A percentile compares a stretch with the other conserved stretches of the same genome.
phyloP scores from a whole-genome alignment of 1,140 invertebrate species.

The Subanguina moxae region DNA sequence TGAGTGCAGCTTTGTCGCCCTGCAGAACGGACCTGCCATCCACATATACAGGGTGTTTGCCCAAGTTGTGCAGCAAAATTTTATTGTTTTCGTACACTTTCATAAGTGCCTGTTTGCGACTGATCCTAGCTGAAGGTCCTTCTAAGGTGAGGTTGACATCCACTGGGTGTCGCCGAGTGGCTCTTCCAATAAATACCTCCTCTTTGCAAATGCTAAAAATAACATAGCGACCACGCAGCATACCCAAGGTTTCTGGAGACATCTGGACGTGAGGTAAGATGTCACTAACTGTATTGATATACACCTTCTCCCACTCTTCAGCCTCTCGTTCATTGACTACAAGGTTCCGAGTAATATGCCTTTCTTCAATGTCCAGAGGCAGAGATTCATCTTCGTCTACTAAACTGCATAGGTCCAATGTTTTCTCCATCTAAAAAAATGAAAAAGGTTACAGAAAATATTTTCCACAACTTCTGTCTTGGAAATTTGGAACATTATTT shows the following conservation, averaged over 20 bases:
- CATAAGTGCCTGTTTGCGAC: conserved; percentile 65
- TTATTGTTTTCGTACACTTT: conserved; percentile 84
- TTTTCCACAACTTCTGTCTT: too few species aligned
- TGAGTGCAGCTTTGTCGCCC: conserved; percentile 13
- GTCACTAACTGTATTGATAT: conserved; percentile 22
- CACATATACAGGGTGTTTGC: conserved; percentile 85
- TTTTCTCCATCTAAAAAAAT: conserved; percentile 21
- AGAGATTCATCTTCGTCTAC: conserved; percentile 17
- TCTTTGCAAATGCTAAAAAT: conserved; percentile 89
- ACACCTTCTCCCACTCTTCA: conserved; percentile 54
- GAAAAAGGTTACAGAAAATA: too few species aligned
- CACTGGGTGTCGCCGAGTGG: conserved; percentile 67
- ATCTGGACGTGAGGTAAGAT: conserved; percentile 28
- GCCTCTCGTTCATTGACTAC: conserved; percentile 55
- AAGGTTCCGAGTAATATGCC: conserved; percentile 27
- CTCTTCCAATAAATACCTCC: conserved; percentile 67
- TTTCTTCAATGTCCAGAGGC: conserved; percentile 38
- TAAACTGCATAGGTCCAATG: conserved; percentile 7
- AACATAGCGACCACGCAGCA: conserved; percentile 83
- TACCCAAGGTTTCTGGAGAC: conserved; percentile 66
- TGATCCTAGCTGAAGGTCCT: conserved; percentile 62
- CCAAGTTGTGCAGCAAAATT: conserved; percentile 87
- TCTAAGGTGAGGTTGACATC: conserved; percentile 90
- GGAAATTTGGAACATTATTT: too few species aligned
- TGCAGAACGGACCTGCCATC: conserved; percentile 76